Evolutionary conservation across 2,113 vertebrate genomes (phyloP).

Genomic region (Cyphomyrus discorhynchus): DNA sequence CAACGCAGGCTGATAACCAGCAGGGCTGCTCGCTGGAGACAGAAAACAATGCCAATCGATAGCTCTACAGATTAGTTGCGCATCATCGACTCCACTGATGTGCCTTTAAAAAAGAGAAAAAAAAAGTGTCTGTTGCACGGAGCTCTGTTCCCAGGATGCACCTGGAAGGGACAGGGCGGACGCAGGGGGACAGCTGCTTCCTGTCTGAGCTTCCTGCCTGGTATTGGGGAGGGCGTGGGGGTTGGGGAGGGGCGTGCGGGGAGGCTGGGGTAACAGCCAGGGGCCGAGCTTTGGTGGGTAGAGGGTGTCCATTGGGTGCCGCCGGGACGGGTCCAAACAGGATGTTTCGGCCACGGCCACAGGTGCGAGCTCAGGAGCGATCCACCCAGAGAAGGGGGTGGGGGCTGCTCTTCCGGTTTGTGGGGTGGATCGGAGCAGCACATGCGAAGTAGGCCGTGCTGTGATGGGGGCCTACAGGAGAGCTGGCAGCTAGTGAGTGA

Average conservation of each 20-base stretch:
- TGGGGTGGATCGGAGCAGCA: not conserved
- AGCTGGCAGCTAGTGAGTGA: conserved; percentile 1
- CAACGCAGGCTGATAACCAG: not conserved
- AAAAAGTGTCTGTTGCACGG: conserved; percentile 44
- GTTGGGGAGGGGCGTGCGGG: not conserved
- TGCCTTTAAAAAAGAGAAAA: conserved; percentile 18
- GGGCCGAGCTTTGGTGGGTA: not conserved
- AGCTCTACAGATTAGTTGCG: not conserved
- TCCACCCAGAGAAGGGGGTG: conserved; percentile 21
- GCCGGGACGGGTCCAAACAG: conserved; percentile 52
- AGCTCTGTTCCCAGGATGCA: conserved; percentile 69
- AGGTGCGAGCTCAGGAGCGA: conserved; percentile 46
- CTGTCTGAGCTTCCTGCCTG: conserved; percentile 62
- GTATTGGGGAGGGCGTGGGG: conserved; percentile 3
- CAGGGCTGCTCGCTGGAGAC: not conserved
- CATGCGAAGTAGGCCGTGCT: not conserved
- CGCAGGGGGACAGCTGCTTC: conserved; percentile 66
- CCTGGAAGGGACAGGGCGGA: conserved; percentile 61
- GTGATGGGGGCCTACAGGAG: conserved; percentile 17
- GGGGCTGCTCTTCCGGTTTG: conserved; percentile 20
- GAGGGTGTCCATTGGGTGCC: conserved; percentile 20
- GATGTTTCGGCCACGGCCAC: conserved; percentile 45
- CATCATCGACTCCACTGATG: not conserved
- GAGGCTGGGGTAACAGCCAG: not conserved
- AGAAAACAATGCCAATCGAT: not conserved